phyloP scores from a whole-genome alignment of 2,113 vertebrate genomes.

The Phodopus roborovskii region DNA sequence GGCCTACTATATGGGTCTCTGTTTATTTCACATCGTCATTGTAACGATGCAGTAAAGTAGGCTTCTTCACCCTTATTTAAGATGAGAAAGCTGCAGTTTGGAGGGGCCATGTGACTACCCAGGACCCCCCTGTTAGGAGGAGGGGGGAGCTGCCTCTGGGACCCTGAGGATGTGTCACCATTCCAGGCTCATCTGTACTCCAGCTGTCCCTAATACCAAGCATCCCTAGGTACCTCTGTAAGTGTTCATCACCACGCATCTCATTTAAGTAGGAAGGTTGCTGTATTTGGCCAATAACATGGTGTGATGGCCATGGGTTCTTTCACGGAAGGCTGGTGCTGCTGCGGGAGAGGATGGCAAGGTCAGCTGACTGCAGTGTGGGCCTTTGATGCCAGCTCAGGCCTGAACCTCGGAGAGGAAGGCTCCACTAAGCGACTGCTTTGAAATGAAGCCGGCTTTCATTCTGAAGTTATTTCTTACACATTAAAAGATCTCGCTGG shows the following conservation, averaged over 20 bases:
- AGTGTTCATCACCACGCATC: not conserved
- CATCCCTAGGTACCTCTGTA: not conserved
- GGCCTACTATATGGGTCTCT: not conserved
- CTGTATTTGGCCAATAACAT: not conserved
- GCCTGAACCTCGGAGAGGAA: not conserved
- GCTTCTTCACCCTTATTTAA: not conserved
- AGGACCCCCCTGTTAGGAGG: not conserved
- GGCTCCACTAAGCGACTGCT: not conserved
- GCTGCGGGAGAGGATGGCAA: not conserved
- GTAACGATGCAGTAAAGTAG: not conserved
- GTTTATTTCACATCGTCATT: not conserved
- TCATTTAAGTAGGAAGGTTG: not conserved
- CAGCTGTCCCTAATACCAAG: not conserved
- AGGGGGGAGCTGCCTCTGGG: not conserved
- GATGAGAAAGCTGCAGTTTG: not conserved
- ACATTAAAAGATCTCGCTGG: not conserved
- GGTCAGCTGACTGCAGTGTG: not conserved
- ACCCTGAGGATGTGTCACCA: not conserved
- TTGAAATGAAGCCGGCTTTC: not conserved
- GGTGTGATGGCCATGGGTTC: not conserved
- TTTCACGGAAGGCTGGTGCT: not conserved
- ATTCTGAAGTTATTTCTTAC: slow-evolving; percentile 15
- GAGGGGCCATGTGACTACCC: not conserved
- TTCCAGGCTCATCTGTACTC: not conserved
- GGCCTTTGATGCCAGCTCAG: not conserved